Conservation (phyloP, 92 coral and sea anemone species). For the Plumapathes pennacea region DNA sequence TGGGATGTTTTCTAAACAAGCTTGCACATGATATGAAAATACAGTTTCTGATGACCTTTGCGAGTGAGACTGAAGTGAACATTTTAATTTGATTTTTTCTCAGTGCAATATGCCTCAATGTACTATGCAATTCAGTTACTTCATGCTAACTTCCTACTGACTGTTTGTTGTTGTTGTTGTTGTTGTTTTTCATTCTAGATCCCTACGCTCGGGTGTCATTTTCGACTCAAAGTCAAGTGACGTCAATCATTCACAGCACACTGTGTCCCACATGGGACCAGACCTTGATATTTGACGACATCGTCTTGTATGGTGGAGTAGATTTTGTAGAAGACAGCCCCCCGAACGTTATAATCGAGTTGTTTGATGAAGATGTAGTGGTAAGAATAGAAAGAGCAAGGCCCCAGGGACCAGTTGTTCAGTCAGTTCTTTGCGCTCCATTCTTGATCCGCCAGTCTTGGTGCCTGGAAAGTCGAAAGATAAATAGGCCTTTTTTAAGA, state of each 20-base stretch:
- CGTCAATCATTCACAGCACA: slow-evolving; percentile 63
- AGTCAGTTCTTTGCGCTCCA: too few relatives aligned
- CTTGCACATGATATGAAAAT: too few relatives aligned
- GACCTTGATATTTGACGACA: slow-evolving; percentile 77
- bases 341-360: slow-evolving; percentile 81
- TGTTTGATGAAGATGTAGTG: slow-evolving; percentile 88
- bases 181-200: slow-evolving; percentile 36
- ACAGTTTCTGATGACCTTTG: too few relatives aligned
- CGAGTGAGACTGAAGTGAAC: too few relatives aligned
- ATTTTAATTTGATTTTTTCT: not conserved
- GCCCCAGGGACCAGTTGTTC: too few relatives aligned
- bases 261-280: slow-evolving; percentile 99
- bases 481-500: too few relatives aligned
- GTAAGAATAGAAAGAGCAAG: slow-evolving; percentile 67
- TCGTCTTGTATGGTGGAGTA: slow-evolving; percentile 74
- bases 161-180: not conserved
- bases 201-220: slow-evolving; percentile 88
- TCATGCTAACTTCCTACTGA: too few relatives aligned
- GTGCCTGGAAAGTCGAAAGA: too few relatives aligned
- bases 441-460: too few relatives aligned
- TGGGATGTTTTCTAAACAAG: too few relatives aligned
- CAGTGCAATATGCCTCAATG: too few relatives aligned
- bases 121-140: too few relatives aligned
- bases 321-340: slow-evolving; percentile 74
- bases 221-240: slow-evolving; percentile 78